Percentiles rank a stretch among this genome's conserved stretches.
These are phyloP conservation scores for Brachyhypopomus occidentalis DNA, from an alignment of 2,113 vertebrate genomes.

Conservation along the genomic window DNA sequence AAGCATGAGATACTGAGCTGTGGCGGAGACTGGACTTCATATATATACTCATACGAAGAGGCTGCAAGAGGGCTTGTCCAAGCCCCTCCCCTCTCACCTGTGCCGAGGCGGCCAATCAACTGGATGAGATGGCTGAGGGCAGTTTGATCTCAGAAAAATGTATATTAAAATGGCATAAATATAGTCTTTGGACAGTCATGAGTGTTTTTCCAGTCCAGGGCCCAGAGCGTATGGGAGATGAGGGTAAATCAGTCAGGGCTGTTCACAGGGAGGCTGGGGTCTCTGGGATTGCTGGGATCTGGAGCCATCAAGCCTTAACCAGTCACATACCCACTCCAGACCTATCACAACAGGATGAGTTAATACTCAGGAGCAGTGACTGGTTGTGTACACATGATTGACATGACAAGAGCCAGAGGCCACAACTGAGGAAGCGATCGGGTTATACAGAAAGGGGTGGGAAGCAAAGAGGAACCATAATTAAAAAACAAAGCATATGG, in stretches of 20 bases:
- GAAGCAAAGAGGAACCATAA: conserved; percentile 50
- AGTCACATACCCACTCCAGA: neutral
- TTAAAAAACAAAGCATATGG: conserved; percentile 59
- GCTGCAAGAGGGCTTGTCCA: conserved; percentile 56
- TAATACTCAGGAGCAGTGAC: neutral
- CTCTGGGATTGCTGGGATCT: neutral
- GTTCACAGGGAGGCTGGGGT: neutral
- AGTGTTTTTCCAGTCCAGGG: conserved; percentile 39
- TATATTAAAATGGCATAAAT: conserved; percentile 26
- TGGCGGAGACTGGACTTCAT: conserved; percentile 60
- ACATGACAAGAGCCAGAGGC: conserved; percentile 3
- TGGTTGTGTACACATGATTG: neutral
- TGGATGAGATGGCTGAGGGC: neutral
- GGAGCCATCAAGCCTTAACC: neutral
- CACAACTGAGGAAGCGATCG: conserved; percentile 12
- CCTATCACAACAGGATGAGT: neutral
- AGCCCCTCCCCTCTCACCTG: conserved; percentile 64
- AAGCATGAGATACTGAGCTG: conserved; percentile 66
- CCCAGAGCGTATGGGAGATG: conserved; percentile 23
- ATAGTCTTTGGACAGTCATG: conserved; percentile 15
- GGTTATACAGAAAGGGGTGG: conserved; percentile 54
- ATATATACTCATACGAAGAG: conserved; percentile 72
- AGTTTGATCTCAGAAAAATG: conserved; percentile 16
- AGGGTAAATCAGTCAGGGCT: conserved; percentile 33
- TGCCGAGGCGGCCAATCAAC: conserved; percentile 25